Evolutionary conservation across 2,797 vertebrate genomes (phyloP), one percentile per base, ranked within the genome.

Genomic region (Melanotaenia nigrans): DNA sequence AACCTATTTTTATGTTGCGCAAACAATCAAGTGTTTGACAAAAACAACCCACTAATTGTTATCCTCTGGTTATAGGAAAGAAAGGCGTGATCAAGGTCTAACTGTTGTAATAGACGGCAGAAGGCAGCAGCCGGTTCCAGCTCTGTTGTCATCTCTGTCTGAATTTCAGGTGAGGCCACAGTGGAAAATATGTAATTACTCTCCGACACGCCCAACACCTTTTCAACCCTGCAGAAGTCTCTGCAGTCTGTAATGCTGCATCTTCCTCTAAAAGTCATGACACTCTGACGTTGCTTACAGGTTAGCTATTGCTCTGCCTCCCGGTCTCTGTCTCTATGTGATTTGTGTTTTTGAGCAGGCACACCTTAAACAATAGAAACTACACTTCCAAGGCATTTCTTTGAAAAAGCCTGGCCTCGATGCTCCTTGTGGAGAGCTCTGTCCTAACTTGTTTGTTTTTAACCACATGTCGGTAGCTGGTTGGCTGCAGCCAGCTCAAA

Each of bases 61-160:
- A 65, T 36, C 0, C 65, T 85, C 47, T 68, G 62, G 63, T 91
- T 92, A 73, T 78, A 96, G 96, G 89, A 95, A 93, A 71, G 95
- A 96, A 82, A 91, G 93, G 45, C 86, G 86, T 53, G 93, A 95
- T 69, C 87, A 92, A 69, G 95, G 96, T 33, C 85, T 96, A 38
- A 92, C 94, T 45, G 82, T 96, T 62, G 85, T 97, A 45, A 91
- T 96, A 72, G 96, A 97, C 74, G 77, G 92, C 67, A 95, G 96
- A 78, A 93, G 86, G 76, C 93, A 93, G 78, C 93, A 87, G 62
- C 87, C 94, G 3, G n/a, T 82, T 68, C 80, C 92, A 57, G 83
- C 83, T 42, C 89, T 97, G 66, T 92, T 94, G 87, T 93, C 90
- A 76, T 94, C 95, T 32, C 90, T 96, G 83, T 87, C 92, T 82